Evolutionary conservation across 2,888 invertebrate genomes (phyloP), one percentile per base, ranked within the genome.

Genomic region (Phyllotreta striolata): DNA sequence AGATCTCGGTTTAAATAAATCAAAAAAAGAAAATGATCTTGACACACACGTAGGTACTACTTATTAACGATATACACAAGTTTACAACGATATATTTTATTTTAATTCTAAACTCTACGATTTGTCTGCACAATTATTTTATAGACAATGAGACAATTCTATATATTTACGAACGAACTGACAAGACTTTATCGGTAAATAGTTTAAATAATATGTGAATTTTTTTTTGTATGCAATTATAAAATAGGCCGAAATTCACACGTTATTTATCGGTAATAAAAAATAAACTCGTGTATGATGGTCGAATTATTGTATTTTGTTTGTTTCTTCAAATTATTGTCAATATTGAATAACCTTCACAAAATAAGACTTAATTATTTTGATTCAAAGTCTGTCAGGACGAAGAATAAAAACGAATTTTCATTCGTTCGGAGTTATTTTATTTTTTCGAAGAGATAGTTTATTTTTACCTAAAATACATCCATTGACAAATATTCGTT

Each of bases 61-160:
- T 69, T 69, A 70, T 69, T 70, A 65, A 60, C 49, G 62, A 68
- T 59, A 44, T 49, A 49, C 49, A 58, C 58, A 49, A 49, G 40
- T 67, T 67, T 67, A 70, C 70, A 70, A 71, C 70, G 69, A 71
- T 65, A 64, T 68, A 67, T 64, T 56, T 57, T n/a, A n/a, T n/a
- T 62, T 67, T 66, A 66, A 40, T 7, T 49, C 49, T 46, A 10
- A 56, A 58, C 24, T 24, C 24, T 66, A 72, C 68, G 68, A 56
- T 66, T 66, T 62, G 64, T 67, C 47, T 60, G 55, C 61, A 62
- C 61, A 68, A 41, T 58, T 44, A 66, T 35, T 62, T n/a, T 51
- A 66, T 24, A 24, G 24, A 24, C 24, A 24, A 24, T 24, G 24
- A 24, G 24, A 24, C 24, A 24, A 24, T 64, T 58, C 61, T 65